Evolutionary conservation across 2,888 invertebrate genomes (phyloP), one percentile per base, ranked within the genome.

Genomic region (Latrodectus elegans): DNA sequence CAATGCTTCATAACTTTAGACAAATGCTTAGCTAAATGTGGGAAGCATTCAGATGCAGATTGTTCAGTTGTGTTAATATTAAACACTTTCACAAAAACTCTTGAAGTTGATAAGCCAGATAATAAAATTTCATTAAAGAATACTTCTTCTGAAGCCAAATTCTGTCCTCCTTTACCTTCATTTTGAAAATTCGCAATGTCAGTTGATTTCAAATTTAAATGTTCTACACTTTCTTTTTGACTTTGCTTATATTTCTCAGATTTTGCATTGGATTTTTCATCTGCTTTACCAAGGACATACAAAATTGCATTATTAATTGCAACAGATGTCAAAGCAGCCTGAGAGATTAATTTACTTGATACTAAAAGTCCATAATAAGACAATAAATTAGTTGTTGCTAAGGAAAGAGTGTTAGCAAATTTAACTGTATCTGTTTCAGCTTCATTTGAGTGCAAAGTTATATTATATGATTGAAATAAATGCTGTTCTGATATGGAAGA

Each of bases 241-340:
- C 9, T 73, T 78, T 68, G 52, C 22, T 64, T 80, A 8, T 38
- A 10, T 80, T n/a, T 72, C 10, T 80, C 80, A 3, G 64, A 14
- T 60, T 71, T 71, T 74, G 55, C 55, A 49, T 64, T 74, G 38
- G 73, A 72, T 17, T 65, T 73, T 38, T 26, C 72, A 17, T 81
- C 74, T n/a, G 53, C 17, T 81, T 81, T 81, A n/a, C 53, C 64
- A 67, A 67, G 52, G 26, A 81, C 76, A 51, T 76, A 76, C 64
- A 76, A 71, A 22, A 83, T 64, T 15, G 83, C 83, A 22, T 83
- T 77, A 76, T 83, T 83, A n/a, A 83, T 83, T 6, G 76, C 83
- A 22, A 76, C 70, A n/a, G 83, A 83, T 71, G 65, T 71, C 38
- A 83, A 49, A 60, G 76, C 83, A 77, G 83, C 83, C 65, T 83